These are phyloP conservation scores for Adoxophyes honmai DNA, from an alignment of 1,140 invertebrate genomes.

Conservation along the genomic window DNA sequence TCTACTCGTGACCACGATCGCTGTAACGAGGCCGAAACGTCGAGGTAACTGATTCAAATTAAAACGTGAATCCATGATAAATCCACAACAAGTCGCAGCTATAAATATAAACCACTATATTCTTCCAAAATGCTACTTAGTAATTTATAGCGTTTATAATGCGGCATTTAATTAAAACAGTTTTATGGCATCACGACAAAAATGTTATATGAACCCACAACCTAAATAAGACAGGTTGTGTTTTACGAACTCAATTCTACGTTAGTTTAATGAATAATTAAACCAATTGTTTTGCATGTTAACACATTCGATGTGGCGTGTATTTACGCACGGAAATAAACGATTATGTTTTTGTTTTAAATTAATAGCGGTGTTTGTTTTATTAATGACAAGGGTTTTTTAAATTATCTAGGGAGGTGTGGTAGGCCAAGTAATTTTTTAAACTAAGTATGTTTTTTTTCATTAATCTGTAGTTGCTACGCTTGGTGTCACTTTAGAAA, in stretches of 20 bases:
- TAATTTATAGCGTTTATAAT: too few relatives aligned
- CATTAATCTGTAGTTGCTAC: too few relatives aligned
- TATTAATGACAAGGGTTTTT: background rate
- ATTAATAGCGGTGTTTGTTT: background rate
- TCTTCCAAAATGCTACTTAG: too few relatives aligned
- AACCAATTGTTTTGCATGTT: background rate
- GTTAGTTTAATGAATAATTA: background rate
- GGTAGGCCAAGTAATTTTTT: background rate
- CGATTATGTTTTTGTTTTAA: background rate
- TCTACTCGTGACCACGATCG: too few relatives aligned
- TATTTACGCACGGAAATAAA: background rate
- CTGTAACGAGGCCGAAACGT: too few relatives aligned
- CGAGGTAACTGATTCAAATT: too few relatives aligned
- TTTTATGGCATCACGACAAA: background rate
- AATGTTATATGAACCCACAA: background rate
- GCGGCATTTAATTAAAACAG: too few relatives aligned
- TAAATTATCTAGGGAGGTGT: background rate
- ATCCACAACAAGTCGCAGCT: too few relatives aligned
- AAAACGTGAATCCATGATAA: too few relatives aligned
- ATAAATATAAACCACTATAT: too few relatives aligned
- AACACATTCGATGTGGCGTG: background rate
- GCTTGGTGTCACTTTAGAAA: too few relatives aligned
- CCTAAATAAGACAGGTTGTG: background rate
- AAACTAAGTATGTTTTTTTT: too few relatives aligned
- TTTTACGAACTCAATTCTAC: conserved; percentile 3